These are phyloP conservation scores for Lepidocyrtinus sp. DNA, from an alignment of 2,888 invertebrate species.

Conservation along the genomic window DNA sequence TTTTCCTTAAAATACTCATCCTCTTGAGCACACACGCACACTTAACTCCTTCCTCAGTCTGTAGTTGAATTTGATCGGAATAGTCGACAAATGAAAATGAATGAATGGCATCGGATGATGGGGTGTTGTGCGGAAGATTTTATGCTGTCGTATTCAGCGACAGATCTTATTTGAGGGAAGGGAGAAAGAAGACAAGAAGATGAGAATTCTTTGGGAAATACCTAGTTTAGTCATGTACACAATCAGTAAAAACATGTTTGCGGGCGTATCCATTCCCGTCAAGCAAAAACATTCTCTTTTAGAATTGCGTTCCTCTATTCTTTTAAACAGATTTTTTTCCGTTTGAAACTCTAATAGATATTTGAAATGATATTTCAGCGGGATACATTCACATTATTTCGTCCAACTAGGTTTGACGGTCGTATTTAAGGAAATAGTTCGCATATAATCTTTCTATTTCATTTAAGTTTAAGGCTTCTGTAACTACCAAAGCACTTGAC, in stretches of 20 bases:
- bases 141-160: not conserved
- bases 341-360: conserved; percentile 33
- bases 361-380: conserved; percentile 56
- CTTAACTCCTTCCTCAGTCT: not conserved
- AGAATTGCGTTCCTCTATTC: not conserved
- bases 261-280: conserved; percentile 51
- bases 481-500: no score
- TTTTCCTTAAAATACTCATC: not conserved
- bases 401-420: conserved; percentile 29
- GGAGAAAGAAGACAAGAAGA: not conserved
- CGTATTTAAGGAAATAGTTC: conserved; percentile 9
- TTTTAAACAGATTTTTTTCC: not conserved
- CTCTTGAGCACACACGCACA: not conserved
- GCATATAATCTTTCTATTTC: not conserved
- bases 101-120: not conserved
- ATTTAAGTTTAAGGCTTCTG: no score
- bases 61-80: not conserved
- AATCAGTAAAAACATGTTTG: conserved; percentile 21
- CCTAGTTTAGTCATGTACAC: not conserved
- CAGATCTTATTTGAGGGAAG: not conserved
- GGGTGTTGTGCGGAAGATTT: conserved; percentile 30
- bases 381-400: conserved; percentile 41
- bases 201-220: not conserved
- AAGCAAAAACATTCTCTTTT: conserved; percentile 23
- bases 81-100: conserved; percentile 28